These are phyloP conservation scores for Aphelocoma californica DNA, from an alignment of 2,797 vertebrate genomes.

Conservation along the genomic window DNA sequence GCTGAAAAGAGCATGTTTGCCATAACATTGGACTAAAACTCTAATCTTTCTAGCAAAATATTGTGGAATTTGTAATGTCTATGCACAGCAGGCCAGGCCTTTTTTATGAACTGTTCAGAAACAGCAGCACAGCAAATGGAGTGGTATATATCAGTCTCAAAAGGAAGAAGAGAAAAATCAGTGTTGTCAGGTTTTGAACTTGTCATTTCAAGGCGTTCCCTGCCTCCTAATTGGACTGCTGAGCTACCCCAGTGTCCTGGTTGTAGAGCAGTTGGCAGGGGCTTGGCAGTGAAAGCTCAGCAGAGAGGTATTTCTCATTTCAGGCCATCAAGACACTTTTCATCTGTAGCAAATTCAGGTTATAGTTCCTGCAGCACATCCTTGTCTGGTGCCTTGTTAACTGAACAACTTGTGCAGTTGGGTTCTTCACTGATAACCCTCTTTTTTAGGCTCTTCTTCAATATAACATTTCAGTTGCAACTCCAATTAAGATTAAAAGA, in stretches of 20 bases:
- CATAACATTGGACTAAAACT: background rate
- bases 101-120: background rate
- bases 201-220: background rate
- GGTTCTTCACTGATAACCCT: background rate
- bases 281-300: background rate
- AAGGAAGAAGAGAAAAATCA: background rate
- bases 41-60: background rate
- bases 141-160: background rate
- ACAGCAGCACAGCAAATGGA: background rate
- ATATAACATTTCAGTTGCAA: background rate
- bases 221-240: background rate
- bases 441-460: background rate
- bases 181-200: background rate
- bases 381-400: background rate
- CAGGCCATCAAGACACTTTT: background rate
- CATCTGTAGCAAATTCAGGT: background rate
- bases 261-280: background rate
- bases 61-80: background rate
- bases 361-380: background rate
- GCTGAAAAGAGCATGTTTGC: background rate
- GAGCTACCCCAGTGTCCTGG: background rate
- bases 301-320: background rate
- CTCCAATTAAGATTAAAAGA: slow-evolving; percentile 8
- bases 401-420: background rate
- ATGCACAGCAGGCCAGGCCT: background rate